phyloP scores from a whole-genome alignment of 2,797 vertebrate genomes.

The Phyllotis vaccarum region DNA sequence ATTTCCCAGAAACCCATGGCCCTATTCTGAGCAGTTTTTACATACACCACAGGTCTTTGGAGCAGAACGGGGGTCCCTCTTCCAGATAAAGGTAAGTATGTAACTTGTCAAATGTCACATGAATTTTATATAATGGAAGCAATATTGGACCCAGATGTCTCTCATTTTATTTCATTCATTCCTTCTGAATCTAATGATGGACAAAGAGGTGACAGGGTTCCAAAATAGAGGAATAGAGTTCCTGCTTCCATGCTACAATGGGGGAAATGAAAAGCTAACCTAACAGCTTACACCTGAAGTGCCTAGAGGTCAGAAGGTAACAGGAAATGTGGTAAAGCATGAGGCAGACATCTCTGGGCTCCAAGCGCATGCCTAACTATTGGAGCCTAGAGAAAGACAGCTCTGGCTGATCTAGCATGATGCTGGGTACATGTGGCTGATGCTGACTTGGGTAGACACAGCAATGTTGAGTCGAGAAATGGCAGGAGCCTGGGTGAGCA shows the following conservation, averaged over 20 bases:
- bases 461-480: not conserved
- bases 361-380: not conserved
- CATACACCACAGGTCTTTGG: not conserved
- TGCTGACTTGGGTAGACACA: not conserved
- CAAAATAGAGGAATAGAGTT: not conserved
- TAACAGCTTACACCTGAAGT: not conserved
- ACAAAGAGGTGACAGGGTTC: not conserved
- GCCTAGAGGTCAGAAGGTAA: not conserved
- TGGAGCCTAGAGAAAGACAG: too few relatives aligned
- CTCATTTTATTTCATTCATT: not conserved
- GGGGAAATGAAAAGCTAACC: not conserved
- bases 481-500: not conserved
- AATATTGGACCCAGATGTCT: too few relatives aligned
- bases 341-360: not conserved
- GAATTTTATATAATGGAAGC: not conserved
- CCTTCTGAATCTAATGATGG: not conserved
- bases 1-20: not conserved
- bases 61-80: not conserved
- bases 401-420: not conserved
- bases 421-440: fast-evolving
- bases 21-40: not conserved
- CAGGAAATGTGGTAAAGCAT: not conserved
- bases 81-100: not conserved
- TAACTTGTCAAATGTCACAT: too few relatives aligned
- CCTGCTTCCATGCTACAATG: not conserved